These are phyloP conservation scores for Drosophila heteroneura DNA, from an alignment of 2,888 invertebrate species.

Conservation along the genomic window DNA sequence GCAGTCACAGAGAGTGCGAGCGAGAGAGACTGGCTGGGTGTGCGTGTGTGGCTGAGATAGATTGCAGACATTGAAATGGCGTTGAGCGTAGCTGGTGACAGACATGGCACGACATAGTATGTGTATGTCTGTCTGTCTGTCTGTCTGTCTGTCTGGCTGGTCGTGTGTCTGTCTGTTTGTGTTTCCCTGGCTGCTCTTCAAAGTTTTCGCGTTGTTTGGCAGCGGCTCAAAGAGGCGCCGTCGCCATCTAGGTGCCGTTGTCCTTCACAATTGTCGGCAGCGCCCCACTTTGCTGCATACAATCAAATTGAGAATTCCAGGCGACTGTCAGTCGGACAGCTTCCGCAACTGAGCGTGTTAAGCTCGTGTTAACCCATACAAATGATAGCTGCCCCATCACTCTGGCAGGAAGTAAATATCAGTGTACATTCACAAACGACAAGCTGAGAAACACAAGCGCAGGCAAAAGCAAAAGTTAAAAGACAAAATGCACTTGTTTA, in stretches of 20 bases:
- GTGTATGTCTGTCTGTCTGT: neutral
- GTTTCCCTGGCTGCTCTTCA: constrained; percentile 51
- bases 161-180: constrained; percentile 1
- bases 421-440: neutral
- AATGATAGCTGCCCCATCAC: constrained; percentile 15
- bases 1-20: neutral
- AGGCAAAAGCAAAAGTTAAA: neutral
- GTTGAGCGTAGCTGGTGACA: constrained; percentile 48
- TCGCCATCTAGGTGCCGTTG: constrained; percentile 24
- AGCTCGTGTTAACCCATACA: constrained; percentile 16
- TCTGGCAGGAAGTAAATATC: constrained; percentile 6
- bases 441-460: neutral
- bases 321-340: constrained; percentile 21
- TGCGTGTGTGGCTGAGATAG: constrained; percentile 25
- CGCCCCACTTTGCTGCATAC: constrained; percentile 3
- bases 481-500: neutral
- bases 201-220: constrained; percentile 60
- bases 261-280: constrained; percentile 48
- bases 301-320: constrained; percentile 37
- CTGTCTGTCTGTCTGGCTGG: neutral
- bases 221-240: constrained; percentile 29
- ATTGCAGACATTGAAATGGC: constrained; percentile 59
- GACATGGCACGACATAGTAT: constrained; percentile 19
- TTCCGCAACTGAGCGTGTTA: constrained; percentile 7
- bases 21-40: neutral